Evolutionary conservation across 2,797 vertebrate genomes (phyloP), one percentile per base, ranked within the genome.

Genomic region (Enteromius anoplus): DNA sequence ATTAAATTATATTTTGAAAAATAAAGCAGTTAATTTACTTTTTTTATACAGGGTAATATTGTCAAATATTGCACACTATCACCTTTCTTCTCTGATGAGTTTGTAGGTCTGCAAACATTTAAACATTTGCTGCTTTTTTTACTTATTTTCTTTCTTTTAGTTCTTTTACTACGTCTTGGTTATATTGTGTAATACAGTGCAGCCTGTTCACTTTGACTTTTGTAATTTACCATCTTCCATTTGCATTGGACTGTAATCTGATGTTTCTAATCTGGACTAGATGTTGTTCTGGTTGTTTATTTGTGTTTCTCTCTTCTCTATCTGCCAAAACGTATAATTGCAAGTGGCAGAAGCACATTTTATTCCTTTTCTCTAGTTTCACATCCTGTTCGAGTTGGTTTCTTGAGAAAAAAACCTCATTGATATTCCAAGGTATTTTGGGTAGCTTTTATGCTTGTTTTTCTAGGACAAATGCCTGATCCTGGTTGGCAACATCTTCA

Each of bases 391-490:
- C 9, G 15, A 26, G 65, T 69, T 69, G n/a, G 66, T 71, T 80
- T 23, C 58, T 15, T 42, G 8, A 62, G 19, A 15, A 62, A 70
- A 69, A 32, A 3, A 11, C 9, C 55, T 60, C 14, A 62, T 42
- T 76, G 53, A 60, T 26, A 78, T 55, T 80, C 49, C n/a, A 23
- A 55, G 47, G 26, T 40, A 69, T 70, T 69, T 53, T 37, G 8
- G n/a, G 64, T 79, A 55, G 62, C 62, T 64, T 79, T 68, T 53
- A 42, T 66, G 32, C 53, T 79, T 70, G 49, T 75, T 75, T 75
- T 47, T 65, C n/a, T 42, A n/a, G 47, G 71, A 55, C 58, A 51
- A 42, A 66, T 1, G 42, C 45, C n/a, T 75, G 42, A 81, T 51
- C 21, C 21, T 64, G 45, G 55, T 62, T 65, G 70, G 29, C 71